Base-by-base conservation (phyloP, 37 sponge, comb jelly and placozoan genomes). In the Crambe crambe region DNA sequence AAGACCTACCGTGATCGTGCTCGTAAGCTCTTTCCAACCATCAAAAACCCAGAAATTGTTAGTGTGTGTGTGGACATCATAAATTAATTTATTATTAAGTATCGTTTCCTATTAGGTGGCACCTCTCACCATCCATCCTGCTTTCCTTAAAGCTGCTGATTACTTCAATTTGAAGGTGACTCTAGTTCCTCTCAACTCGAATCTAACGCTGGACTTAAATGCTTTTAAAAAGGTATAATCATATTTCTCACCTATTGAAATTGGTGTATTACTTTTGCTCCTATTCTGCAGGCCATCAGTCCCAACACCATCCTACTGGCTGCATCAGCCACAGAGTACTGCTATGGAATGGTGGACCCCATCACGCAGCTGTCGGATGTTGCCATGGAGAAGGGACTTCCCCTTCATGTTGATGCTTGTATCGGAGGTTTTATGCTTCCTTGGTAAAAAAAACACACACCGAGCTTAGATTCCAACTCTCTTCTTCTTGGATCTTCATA, bases 391-490 rank as follows among this genome's bases (percentile, higher is more conserved):
- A 61, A 66, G 3, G 72, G 78, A 44, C 83, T 96, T 20, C 91
- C 91, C 27, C 41, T 96, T 20, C 97, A 96, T 72, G 97, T 96
- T n/a, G 97, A 96, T 68, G 75, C 89, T 64, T 96, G 97, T 59
- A 80, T 96, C 66, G 97, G 93, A 30, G 97, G 97, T 3, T 93
- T 96, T 73, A 80, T 96, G 89, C 32, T 96, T 37, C 97, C 97
- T 79, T 96, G 90, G 91, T 93, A 47, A 91, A 5, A 21, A 44
- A 8, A 25, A 42, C 22, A 72, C 32, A 23, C 3, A n/a, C n/a
- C n/a, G n/a, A n/a, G n/a, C n/a, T n/a, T n/a, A n/a, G n/a, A n/a
- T n/a, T n/a, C n/a, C n/a, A n/a, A n/a, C n/a, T n/a, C n/a, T n/a
- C n/a, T n/a, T n/a, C n/a, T n/a, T n/a, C n/a, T n/a, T n/a, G n/a